Conservation (phyloP, 2,888 invertebrate genomes). For the Molanna angustata region DNA sequence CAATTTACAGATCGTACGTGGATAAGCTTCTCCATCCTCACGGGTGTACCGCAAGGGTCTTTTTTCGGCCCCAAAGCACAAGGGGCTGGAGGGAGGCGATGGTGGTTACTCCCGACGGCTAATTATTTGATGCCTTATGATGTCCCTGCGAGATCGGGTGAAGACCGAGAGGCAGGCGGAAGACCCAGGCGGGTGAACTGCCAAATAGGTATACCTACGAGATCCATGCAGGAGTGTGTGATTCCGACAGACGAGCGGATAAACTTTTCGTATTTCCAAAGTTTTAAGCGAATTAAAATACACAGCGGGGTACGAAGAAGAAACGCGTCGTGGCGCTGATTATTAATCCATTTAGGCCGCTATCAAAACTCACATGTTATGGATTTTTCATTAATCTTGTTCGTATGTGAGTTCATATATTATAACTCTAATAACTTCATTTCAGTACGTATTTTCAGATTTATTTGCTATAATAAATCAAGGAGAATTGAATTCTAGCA, state of each 20-base stretch:
- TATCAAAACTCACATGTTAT: too few species aligned
- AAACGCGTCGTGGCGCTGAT: neutral
- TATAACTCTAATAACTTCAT: too few species aligned
- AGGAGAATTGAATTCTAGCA: too few species aligned
- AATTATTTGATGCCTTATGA: slow-evolving; percentile 34
- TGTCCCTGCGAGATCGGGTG: slow-evolving; percentile 25
- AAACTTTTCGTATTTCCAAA: slow-evolving; percentile 20
- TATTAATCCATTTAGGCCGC: too few species aligned
- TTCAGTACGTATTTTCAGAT: too few species aligned
- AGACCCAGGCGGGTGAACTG: slow-evolving; percentile 6
- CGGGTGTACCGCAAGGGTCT: slow-evolving; percentile 15
- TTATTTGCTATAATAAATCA: too few species aligned
- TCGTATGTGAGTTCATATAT: too few species aligned
- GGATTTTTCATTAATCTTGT: too few species aligned
- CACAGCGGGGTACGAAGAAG: neutral
- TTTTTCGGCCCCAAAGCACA: slow-evolving; percentile 15
- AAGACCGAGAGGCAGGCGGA: too few species aligned
- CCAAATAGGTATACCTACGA: too few species aligned
- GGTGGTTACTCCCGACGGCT: slow-evolving; percentile 28
- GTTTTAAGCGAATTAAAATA: slow-evolving; percentile 16
- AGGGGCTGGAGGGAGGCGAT: slow-evolving; percentile 10
- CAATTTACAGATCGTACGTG: too few species aligned
- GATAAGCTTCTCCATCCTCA: too few species aligned
- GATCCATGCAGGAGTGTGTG: slow-evolving; percentile 1
- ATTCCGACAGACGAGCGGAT: slow-evolving; percentile 2